Evolutionary conservation across 2,797 vertebrate species (phyloP).

Genomic region (Orientallactaga sibirica): DNA sequence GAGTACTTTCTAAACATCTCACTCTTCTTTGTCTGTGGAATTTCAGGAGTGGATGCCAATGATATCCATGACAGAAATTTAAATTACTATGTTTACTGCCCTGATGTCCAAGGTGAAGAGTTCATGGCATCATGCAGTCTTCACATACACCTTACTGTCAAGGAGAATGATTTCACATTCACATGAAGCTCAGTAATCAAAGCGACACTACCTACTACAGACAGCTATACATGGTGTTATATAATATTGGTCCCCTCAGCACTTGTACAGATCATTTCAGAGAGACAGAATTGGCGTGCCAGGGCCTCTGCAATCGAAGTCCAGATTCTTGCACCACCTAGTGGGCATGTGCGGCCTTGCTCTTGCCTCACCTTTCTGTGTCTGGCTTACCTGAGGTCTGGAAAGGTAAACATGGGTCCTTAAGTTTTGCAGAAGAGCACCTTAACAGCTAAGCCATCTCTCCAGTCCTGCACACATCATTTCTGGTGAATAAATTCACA

Average conservation of each 20-base stretch:
- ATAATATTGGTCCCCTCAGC: not conserved
- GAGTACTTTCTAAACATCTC: constrained; percentile 13
- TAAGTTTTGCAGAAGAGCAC: too few species aligned
- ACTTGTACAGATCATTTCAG: not conserved
- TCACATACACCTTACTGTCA: not conserved
- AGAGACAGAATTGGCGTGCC: too few species aligned
- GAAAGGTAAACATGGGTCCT: too few species aligned
- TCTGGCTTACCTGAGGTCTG: too few species aligned
- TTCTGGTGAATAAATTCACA: not conserved
- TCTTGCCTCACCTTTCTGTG: too few species aligned
- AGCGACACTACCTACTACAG: not conserved
- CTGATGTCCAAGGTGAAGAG: not conserved
- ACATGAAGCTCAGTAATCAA: not conserved
- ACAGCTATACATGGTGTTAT: not conserved
- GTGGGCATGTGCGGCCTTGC: too few species aligned
- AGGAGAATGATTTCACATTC: not conserved
- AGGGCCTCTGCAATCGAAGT: too few species aligned
- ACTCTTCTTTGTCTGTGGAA: not conserved
- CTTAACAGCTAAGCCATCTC: not conserved
- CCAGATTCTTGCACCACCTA: too few species aligned
- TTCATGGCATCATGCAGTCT: not conserved
- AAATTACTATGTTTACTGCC: not conserved
- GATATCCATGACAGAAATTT: not conserved
- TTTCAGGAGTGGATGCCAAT: not conserved
- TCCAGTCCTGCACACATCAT: rapidly evolving